These are phyloP conservation scores for Cirrhinus mrigala DNA, from an alignment of 2,797 vertebrate genomes.

Conservation along the genomic window DNA sequence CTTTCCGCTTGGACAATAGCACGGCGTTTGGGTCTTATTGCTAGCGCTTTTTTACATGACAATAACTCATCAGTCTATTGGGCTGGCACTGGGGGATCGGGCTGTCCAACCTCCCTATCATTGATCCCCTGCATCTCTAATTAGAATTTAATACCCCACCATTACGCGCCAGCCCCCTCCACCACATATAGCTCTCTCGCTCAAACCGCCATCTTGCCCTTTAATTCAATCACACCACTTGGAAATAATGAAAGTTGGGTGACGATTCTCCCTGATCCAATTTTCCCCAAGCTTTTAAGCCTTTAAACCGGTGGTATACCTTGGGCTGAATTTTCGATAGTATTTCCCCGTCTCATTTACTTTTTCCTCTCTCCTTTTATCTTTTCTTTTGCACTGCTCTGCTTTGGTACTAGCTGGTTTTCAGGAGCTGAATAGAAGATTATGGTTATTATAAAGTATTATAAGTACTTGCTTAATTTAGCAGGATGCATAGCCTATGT, in stretches of 20 bases:
- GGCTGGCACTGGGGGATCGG: slow-evolving; percentile 99
- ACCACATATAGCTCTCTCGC: slow-evolving; percentile 74
- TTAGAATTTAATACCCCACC: slow-evolving; percentile 99
- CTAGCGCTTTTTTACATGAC: slow-evolving; percentile 99
- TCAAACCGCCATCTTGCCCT: slow-evolving; percentile 99
- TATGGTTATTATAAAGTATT: slow-evolving; percentile 1
- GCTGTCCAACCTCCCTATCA: slow-evolving; percentile 99
- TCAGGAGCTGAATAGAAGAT: slow-evolving; percentile 22
- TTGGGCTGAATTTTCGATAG: slow-evolving; percentile 95
- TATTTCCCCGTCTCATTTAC: slow-evolving; percentile 72
- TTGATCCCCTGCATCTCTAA: slow-evolving; percentile 99
- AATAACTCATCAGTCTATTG: slow-evolving; percentile 99
- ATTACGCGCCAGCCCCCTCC: slow-evolving; percentile 92
- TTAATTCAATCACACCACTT: slow-evolving; percentile 99
- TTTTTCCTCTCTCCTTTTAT: slow-evolving; percentile 58
- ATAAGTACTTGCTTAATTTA: slow-evolving; percentile 84
- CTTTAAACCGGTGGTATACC: slow-evolving; percentile 98
- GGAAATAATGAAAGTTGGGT: slow-evolving; percentile 99
- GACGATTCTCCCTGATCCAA: slow-evolving; percentile 99
- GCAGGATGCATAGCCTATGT: slow-evolving; percentile 57
- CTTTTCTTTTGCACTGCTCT: slow-evolving; percentile 44
- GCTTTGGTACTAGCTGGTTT: slow-evolving; percentile 29
- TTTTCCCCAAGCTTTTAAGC: slow-evolving; percentile 98
- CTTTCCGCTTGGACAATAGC: slow-evolving; percentile 99
- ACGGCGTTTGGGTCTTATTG: slow-evolving; percentile 99